phyloP scores from a whole-genome alignment of 2,113 vertebrate genomes.

The Hippocampus mohnikei region DNA sequence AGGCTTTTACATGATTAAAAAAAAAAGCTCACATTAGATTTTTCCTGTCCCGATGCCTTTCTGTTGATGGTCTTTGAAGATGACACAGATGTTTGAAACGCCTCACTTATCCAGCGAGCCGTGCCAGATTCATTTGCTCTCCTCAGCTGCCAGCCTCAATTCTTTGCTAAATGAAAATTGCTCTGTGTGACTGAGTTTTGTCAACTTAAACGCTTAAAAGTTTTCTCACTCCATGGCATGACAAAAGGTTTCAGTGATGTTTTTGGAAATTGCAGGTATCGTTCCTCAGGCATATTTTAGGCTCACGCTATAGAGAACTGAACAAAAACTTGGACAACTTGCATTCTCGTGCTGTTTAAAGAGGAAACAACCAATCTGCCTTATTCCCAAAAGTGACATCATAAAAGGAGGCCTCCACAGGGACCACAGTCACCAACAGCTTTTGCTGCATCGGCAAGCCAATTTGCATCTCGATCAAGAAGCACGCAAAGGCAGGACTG shows the following conservation, averaged over 20 bases:
- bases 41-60: constrained; percentile 5
- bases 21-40: constrained; percentile 18
- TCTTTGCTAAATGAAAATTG: constrained; percentile 28
- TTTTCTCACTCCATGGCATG: constrained; percentile 14
- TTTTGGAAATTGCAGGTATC: neutral
- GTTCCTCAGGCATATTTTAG: neutral
- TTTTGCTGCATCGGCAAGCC: constrained; percentile 20
- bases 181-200: constrained; percentile 12
- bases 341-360: neutral
- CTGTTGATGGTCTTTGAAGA: constrained; percentile 29
- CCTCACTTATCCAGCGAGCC: constrained; percentile 30
- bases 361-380: constrained; percentile 16
- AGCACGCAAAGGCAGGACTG: constrained; percentile 12
- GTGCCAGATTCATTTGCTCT: constrained; percentile 27
- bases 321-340: constrained; percentile 18
- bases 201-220: constrained; percentile 19
- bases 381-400: constrained; percentile 9
- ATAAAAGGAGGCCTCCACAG: constrained; percentile 19
- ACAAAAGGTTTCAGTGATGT: constrained; percentile 1
- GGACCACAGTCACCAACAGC: constrained; percentile 17
- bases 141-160: constrained; percentile 5
- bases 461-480: constrained; percentile 42
- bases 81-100: constrained; percentile 24
- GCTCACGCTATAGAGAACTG: constrained; percentile 10
- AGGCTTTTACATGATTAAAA: constrained; percentile 29